These are phyloP conservation scores for Teleogryllus occipitalis DNA, from an alignment of 1,140 invertebrate species.

Conservation along the genomic window DNA sequence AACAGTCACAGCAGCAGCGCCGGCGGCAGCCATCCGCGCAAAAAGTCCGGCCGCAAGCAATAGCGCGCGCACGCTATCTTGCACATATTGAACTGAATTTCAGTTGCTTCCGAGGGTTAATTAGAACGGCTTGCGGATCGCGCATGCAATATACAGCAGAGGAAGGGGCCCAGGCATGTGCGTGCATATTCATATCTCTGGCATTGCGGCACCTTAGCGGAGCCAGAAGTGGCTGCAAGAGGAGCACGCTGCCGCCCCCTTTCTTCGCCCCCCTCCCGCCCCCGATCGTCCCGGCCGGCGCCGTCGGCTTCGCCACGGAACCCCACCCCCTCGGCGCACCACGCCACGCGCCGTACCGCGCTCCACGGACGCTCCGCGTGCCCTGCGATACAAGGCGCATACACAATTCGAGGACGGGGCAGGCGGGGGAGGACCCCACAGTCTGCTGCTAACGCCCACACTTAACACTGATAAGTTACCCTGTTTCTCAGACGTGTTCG, in stretches of 20 bases:
- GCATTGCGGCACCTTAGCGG: neutral
- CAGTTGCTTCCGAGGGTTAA: neutral
- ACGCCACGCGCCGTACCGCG: neutral
- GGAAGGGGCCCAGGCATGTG: neutral
- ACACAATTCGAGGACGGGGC: neutral
- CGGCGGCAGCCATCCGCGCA: no score
- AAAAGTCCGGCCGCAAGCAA: neutral
- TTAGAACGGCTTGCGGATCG: neutral
- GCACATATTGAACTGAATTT: neutral
- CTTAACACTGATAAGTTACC: neutral
- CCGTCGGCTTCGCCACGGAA: neutral
- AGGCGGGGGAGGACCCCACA: neutral
- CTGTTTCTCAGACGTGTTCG: neutral
- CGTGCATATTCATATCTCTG: constrained; percentile 4
- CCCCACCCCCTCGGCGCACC: neutral
- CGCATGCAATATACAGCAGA: neutral
- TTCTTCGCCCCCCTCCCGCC: neutral
- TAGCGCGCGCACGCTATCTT: neutral
- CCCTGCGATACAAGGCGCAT: neutral
- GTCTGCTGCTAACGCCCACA: neutral
- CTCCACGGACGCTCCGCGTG: neutral
- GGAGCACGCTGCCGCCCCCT: neutral
- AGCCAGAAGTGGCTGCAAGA: neutral
- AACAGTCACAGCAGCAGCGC: no score
- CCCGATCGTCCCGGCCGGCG: neutral